phyloP scores from a whole-genome alignment of 2,888 invertebrate species.

The Phalangium opilio region DNA sequence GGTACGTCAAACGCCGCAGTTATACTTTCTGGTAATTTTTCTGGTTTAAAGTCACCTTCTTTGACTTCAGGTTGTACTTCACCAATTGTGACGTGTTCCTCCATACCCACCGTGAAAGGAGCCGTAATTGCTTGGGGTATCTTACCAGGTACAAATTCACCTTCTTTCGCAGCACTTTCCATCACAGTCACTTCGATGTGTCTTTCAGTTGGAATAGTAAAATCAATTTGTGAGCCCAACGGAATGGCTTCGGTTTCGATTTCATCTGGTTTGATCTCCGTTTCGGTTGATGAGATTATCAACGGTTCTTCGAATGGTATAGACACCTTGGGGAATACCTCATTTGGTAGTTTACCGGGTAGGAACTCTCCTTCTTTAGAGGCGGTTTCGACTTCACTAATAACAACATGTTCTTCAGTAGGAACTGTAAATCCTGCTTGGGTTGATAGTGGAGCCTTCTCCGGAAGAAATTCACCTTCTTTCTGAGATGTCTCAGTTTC shows the following conservation, averaged over 20 bases:
- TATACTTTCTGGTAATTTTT: slow-evolving; percentile 6
- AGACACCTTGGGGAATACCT: slow-evolving; percentile 11
- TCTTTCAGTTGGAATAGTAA: slow-evolving; percentile 5
- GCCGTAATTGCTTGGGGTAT: slow-evolving; percentile 11
- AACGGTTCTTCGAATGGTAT: slow-evolving; percentile 13
- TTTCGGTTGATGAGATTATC: slow-evolving; percentile 6
- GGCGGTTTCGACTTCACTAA: slow-evolving; percentile 11
- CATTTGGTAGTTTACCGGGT: slow-evolving; percentile 10
- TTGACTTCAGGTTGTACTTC: slow-evolving; percentile 4
- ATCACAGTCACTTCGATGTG: slow-evolving; percentile 14
- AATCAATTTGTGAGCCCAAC: not conserved
- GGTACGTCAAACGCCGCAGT: slow-evolving; percentile 5
- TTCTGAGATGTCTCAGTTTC: slow-evolving; percentile 16
- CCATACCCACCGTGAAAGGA: slow-evolving; percentile 13
- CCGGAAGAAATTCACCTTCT: slow-evolving; percentile 16
- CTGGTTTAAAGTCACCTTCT: slow-evolving; percentile 11
- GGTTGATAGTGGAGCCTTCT: slow-evolving; percentile 7
- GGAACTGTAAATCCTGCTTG: slow-evolving; percentile 14
- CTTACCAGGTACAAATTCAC: slow-evolving; percentile 8
- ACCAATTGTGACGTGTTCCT: slow-evolving; percentile 18
- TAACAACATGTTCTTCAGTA: slow-evolving; percentile 14
- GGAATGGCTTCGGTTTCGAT: slow-evolving; percentile 1
- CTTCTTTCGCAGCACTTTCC: slow-evolving; percentile 8
- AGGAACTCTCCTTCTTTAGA: slow-evolving; percentile 17
- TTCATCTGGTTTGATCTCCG: not conserved